Evolutionary conservation across 2,888 invertebrate genomes (phyloP).

Genomic region (Amphipyra tragopoginis): DNA sequence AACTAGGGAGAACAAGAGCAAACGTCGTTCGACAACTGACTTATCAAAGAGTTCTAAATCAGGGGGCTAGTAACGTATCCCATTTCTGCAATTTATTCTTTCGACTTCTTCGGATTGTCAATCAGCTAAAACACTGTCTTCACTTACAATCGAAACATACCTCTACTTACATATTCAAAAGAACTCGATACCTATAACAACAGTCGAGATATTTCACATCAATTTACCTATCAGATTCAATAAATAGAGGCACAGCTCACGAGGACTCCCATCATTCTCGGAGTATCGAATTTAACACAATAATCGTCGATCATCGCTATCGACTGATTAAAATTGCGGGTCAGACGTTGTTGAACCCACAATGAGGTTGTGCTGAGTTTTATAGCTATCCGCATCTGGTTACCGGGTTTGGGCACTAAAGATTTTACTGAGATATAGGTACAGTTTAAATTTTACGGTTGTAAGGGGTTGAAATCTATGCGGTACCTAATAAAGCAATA

Average conservation of each 20-base stretch:
- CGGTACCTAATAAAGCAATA: too few species aligned
- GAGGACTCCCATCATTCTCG: slow-evolving; percentile 50
- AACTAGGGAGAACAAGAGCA: too few species aligned
- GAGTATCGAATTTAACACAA: slow-evolving; percentile 61
- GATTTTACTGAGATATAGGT: slow-evolving; percentile 11
- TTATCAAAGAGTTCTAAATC: too few species aligned
- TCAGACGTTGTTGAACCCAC: slow-evolving; percentile 64
- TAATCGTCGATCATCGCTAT: slow-evolving; percentile 67
- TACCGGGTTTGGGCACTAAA: slow-evolving; percentile 28
- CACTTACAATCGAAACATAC: too few species aligned
- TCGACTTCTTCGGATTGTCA: too few species aligned
- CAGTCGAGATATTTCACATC: slow-evolving; percentile 47
- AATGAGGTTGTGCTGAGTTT: slow-evolving; percentile 40
- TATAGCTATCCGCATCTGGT: slow-evolving; percentile 39
- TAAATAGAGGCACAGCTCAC: slow-evolving; percentile 46
- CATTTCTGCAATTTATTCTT: too few species aligned
- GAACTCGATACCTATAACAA: slow-evolving; percentile 3
- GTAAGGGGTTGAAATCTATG: neutral
- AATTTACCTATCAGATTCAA: slow-evolving; percentile 57
- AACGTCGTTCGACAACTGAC: too few species aligned
- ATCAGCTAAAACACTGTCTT: too few species aligned
- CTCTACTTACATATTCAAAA: neutral
- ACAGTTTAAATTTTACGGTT: neutral
- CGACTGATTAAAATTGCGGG: slow-evolving; percentile 68
- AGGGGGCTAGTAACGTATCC: too few species aligned